Base-by-base conservation (phyloP, 2,888 invertebrate species). In the Saturnia japonica region DNA sequence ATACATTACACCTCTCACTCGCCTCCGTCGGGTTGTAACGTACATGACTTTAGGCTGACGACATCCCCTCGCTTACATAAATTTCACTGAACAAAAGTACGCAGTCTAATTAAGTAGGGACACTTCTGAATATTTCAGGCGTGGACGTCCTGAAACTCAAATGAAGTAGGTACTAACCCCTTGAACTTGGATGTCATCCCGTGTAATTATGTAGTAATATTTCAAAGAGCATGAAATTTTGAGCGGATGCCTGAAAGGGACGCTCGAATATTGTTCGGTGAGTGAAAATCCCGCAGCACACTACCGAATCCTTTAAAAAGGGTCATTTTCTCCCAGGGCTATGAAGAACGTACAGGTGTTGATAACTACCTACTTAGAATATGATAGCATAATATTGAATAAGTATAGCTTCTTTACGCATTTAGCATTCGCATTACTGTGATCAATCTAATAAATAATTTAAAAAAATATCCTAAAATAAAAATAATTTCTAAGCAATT, bases 81-180 rank as follows among this genome's bases (percentile, higher is more conserved):
- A 89, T 88, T 84, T 81, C 74, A 81, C 83, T 82, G 78, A 77
- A 82, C 86, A 88, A 86, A 86, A 87, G 85, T 83, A 80, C 82
- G 83, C 80, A 77, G 79, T 80, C 87, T 89, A 90, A 91, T 90
- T 89, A 90, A 88, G 85, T 85, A 80, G 87, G 86, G 81, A 82
- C 87, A 87, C 87, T 86, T 85, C 78, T 86, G 85, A 87, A 88
- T 88, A 87, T 87, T 87, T 87, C 83, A 86, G 83, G 83, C 81
- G 79, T 28, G 57, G 57, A 28, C 57, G 57, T 77, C 76, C 77
- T 75, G 72, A 77, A 78, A 76, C 77, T 74, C 72, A 66, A 69
- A 72, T 75, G 77, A 76, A 78, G 81, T n/a, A n/a, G n/a, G n/a
- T 83, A 78, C 40, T 64, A 40, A 77, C 76, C 78, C 76, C 76